Base-by-base conservation (phyloP, 2,113 vertebrate species). In the Ceyx cyanopectus region DNA sequence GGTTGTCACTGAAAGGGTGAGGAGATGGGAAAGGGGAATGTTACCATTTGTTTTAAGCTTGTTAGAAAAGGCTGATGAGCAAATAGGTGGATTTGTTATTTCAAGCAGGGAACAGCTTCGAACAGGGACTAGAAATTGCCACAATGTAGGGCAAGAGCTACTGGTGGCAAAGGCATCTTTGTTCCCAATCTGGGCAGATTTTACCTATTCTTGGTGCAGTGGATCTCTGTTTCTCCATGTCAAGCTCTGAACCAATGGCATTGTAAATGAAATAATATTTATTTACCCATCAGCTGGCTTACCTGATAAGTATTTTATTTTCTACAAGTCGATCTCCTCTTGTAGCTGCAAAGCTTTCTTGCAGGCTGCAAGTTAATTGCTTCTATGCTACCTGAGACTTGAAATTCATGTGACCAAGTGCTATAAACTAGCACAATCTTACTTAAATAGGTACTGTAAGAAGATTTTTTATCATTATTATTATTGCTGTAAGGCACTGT, bases 1-100 rank as follows among this genome's bases (percentile, higher is more conserved):
- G 91, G 92, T 82, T 95, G 88, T 95, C 87, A 11, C 87, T 87
- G 94, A 87, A 91, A 94, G 85, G 84, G 53, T 74, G 76, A 92
- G 90, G 81, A 94, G 77, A 57, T 51, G 83, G 61, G 73, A 92
- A 92, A 83, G 85, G 76, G 84, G 83, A n/a, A 19, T 81, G 63
- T 85, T 81, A 41, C 51, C 27, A 27, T 67, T 66, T 83, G 65
- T 45, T 94, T 94, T 63, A 87, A 87, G 65, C 51, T 77, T 32
- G 6, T 87, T 94, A 87, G 91, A 90, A 97, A 95, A 95, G 24
- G 43, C 74, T 87, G 60, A 70, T 7, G 61, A 89, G 75, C 41
- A 91, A 90, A 90, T 22, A 37, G 58, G 88, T 79, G 77, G 73
- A 48, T 93, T 69, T 81, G 77, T 80, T 70, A 34, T 77, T 83